A percentile compares a stretch with the other conserved stretches of the same genome.
These are phyloP conservation scores for Plotosus lineatus DNA, from an alignment of 2,113 vertebrate genomes.

Conservation along the genomic window DNA sequence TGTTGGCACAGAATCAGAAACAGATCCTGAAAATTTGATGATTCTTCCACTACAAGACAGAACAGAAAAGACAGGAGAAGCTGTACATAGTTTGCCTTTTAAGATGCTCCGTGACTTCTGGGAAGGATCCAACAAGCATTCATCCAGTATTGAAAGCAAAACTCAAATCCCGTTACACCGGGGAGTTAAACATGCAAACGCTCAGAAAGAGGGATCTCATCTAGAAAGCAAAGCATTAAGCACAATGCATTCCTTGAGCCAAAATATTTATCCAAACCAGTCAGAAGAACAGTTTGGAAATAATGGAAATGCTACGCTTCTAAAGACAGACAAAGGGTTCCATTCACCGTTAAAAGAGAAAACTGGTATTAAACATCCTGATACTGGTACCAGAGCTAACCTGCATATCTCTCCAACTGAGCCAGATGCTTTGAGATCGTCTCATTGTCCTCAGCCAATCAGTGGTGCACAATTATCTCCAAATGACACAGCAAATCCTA, in stretches of 20 bases:
- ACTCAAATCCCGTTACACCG: slow-evolving; percentile 54
- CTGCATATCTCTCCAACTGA: slow-evolving; percentile 34
- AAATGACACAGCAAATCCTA: slow-evolving; percentile 54
- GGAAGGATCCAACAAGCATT: slow-evolving; percentile 66
- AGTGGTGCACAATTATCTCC: slow-evolving; percentile 56
- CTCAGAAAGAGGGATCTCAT: background rate
- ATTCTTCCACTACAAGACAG: slow-evolving; percentile 76
- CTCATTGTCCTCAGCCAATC: slow-evolving; percentile 26
- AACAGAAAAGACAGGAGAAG: slow-evolving; percentile 66
- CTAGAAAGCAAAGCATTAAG: slow-evolving; percentile 3
- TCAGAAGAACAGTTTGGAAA: slow-evolving; percentile 45
- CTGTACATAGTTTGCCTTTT: slow-evolving; percentile 75
- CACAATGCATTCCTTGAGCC: slow-evolving; percentile 39
- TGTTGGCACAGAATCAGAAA: slow-evolving; percentile 52
- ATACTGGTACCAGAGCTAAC: slow-evolving; percentile 50
- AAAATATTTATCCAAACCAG: slow-evolving; percentile 27
- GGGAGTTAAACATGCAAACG: slow-evolving; percentile 21
- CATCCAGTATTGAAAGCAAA: slow-evolving; percentile 56
- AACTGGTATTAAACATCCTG: slow-evolving; percentile 30
- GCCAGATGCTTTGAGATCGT: slow-evolving; percentile 34
- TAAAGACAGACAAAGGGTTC: slow-evolving; percentile 42
- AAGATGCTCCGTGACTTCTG: slow-evolving; percentile 85
- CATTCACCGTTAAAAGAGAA: slow-evolving; percentile 55
- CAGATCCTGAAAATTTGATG: slow-evolving; percentile 65
- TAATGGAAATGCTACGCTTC: slow-evolving; percentile 42